These are phyloP conservation scores for Hofmannophila pseudospretella DNA, from an alignment of 2,888 invertebrate species.

Conservation along the genomic window DNA sequence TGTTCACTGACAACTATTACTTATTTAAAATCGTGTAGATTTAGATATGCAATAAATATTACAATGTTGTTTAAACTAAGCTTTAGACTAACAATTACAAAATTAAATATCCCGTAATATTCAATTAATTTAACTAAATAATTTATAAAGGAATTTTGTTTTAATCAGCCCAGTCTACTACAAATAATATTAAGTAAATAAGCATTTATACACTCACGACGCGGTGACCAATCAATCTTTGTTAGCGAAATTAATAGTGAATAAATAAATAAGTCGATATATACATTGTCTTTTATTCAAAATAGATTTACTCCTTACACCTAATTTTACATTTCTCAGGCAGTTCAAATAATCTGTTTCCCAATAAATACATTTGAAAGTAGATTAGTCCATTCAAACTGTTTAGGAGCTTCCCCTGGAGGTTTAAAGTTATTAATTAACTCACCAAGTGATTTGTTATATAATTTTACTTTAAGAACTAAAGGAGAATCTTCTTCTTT, in stretches of 20 bases:
- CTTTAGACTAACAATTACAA: too few relatives aligned
- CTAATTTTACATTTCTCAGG: not conserved
- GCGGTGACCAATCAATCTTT: conserved; percentile 62
- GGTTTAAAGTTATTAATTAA: conserved; percentile 53
- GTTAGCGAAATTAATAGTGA: conserved; percentile 52
- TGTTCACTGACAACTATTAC: too few relatives aligned
- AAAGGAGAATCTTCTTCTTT: conserved; percentile 33
- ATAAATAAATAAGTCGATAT: conserved; percentile 51
- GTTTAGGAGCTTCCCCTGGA: conserved; percentile 50
- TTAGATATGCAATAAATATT: conserved; percentile 4
- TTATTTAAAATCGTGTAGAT: conserved; percentile 7
- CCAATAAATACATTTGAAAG: conserved; percentile 61
- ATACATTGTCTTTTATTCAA: conserved; percentile 28
- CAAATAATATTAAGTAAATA: conserved; percentile 38
- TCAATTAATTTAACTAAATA: too few relatives aligned
- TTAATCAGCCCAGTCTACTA: conserved; percentile 40
- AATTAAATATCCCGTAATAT: too few relatives aligned
- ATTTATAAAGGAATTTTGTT: conserved; percentile 6
- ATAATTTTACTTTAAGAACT: conserved; percentile 48
- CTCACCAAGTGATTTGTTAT: conserved; percentile 50
- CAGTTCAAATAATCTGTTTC: conserved; percentile 55
- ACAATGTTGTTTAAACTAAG: too few relatives aligned
- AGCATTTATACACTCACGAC: conserved; percentile 63
- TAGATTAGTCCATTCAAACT: conserved; percentile 56
- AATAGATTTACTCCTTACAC: not conserved